Base-by-base conservation (phyloP, 2,888 invertebrate genomes). In the Arrhopalites spinosus region DNA sequence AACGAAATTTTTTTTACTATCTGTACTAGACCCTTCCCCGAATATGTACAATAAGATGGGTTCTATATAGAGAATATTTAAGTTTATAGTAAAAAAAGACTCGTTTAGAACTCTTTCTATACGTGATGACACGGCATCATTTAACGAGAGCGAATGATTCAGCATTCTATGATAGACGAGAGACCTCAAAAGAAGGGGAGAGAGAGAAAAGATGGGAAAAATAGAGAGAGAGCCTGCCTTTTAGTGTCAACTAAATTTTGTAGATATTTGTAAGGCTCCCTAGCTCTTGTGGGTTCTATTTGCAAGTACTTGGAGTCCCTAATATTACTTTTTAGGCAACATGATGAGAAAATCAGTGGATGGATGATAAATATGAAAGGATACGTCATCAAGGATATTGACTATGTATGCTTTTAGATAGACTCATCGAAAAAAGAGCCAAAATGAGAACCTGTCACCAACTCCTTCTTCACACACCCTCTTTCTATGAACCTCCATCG, bases 81-180 rank as follows among this genome's bases (percentile, higher is more conserved):
- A 13, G 50, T 50, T n/a, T 50, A 50, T 15, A 50, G 8, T 50
- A n/a, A 53, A 53, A n/a, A 20, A 53, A 53, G 20, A 53, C n/a
- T 3, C 53, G 23, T n/a, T 20, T 23, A 53, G n/a, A 7, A 53
- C 23, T 11, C 5, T 36, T 11, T 36, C 36, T 11, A 3, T 36
- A 25, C 50, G 68, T 72, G 72, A 72, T 72, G 72, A 72, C 72
- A 72, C 61, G 72, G 72, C 72, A 72, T 45, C 72, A 43, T 72
- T 72, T 72, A 72, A 72, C 72, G 72, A 72, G 72, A 72, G 61
- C 63, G 72, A 72, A 45, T 72, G 72, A 72, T 63, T 72, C 72
- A 72, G 72, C 72, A 72, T 45, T 72, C 72, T 72, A 63, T 72
- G 23, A 56, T 45, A 43, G 61, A 63, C 47, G 56, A 45, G 45